Base-by-base conservation (phyloP, 1,140 invertebrate species). In the Pseudoatta argentina region DNA sequence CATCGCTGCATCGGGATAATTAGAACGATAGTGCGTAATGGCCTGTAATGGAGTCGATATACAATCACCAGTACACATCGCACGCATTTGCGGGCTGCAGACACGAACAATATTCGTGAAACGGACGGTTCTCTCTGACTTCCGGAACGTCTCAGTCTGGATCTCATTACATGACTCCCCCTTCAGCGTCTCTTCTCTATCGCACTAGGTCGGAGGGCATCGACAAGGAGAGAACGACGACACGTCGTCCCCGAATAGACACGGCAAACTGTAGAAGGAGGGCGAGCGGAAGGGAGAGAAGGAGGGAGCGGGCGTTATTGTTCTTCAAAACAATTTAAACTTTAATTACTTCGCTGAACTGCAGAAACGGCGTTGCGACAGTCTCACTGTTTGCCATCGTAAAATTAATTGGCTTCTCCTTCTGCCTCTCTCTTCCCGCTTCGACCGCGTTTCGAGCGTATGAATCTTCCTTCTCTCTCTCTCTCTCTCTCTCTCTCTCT, bases 311-410 rank as follows among this genome's bases (percentile, higher is more conserved):
- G 69, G 86, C 82, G 89, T 92, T 92, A 92, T 92, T 92, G 92
- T 92, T 92, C 92, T 92, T 92, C 92, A 92, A 92, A 92, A 92
- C 92, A 92, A 92, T 92, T 92, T 92, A 92, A 92, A 92, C 91
- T 92, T 92, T 92, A 92, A 92, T 92, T 92, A 92, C 92, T 92
- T 92, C 92, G 90, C 91, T 92, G 92, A 92, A 92, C 92, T 92
- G 90, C 91, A 92, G 92, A 92, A 92, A 92, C 89, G 89, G 89
- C 92, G 91, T 92, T 92, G 92, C 92, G 92, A 92, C 92, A 92
- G 91, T 92, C 91, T 92, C 92, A 91, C 92, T 92, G 92, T 92
- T 92, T 92, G 92, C 92, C 89, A 91, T 92, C 92, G 90, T 92
- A 92, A 92, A 92, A 92, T 92, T 92, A 92, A 92, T 92, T 92